Conservation (phyloP, 2,113 vertebrate species). For the Nesogale talazaci region DNA sequence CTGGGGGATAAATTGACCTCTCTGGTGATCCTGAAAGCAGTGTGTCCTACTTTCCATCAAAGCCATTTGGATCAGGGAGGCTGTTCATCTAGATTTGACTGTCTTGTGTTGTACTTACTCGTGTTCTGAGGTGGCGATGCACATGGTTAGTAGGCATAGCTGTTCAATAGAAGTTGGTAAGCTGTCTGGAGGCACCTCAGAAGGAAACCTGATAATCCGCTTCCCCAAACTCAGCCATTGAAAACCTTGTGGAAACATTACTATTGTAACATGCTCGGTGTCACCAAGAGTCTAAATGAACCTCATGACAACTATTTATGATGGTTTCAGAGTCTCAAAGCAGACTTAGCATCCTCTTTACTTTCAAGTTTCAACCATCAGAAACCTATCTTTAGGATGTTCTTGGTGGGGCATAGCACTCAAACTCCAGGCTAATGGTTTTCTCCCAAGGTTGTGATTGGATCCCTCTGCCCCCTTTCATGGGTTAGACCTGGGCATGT, state of each 20-base stretch:
- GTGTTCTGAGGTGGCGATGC: background rate
- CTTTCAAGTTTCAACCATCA: background rate
- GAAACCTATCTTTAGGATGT: background rate
- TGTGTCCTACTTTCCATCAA: background rate
- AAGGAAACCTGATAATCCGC: background rate
- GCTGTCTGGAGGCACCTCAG: background rate
- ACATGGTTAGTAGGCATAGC: background rate
- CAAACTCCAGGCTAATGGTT: background rate
- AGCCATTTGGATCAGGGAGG: background rate
- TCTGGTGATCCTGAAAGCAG: background rate
- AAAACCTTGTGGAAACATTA: background rate
- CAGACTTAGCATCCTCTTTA: background rate
- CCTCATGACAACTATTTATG: background rate
- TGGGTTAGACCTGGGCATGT: background rate
- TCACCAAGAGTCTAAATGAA: background rate
- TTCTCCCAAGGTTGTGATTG: background rate
- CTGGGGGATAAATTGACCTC: too few species aligned
- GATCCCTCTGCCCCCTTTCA: fast-evolving
- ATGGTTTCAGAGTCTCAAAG: background rate
- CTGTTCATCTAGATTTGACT: background rate
- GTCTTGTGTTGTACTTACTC: background rate
- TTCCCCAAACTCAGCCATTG: background rate
- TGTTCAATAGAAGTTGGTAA: background rate
- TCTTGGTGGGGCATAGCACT: background rate
- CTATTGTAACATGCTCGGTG: background rate